Evolutionary conservation across 2,888 invertebrate species (phyloP).

Genomic region (Tachina grossa): DNA sequence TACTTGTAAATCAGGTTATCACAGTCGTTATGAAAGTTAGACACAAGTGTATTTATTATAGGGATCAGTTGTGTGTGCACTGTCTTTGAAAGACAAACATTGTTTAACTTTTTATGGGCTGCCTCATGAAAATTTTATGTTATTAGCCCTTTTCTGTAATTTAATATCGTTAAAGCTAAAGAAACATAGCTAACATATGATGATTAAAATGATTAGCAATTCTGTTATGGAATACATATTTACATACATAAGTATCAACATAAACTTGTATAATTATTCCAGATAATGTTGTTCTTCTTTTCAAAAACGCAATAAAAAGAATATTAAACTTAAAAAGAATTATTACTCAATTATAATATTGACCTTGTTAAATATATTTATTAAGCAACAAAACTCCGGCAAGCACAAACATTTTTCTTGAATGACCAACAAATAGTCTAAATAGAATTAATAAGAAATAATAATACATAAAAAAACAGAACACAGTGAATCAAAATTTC

Average conservation of each 20-base stretch:
- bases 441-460: not conserved
- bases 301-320: slow-evolving; percentile 12
- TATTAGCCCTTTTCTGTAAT: not conserved
- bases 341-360: slow-evolving; percentile 60
- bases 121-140: not conserved
- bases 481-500: too few relatives aligned
- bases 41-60: not conserved
- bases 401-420: slow-evolving; percentile 19
- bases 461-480: not conserved
- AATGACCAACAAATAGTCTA: slow-evolving; percentile 31
- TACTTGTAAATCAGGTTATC: not conserved
- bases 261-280: not conserved
- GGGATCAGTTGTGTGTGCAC: not conserved
- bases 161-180: not conserved
- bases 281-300: slow-evolving; percentile 27
- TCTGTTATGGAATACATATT: slow-evolving; percentile 15
- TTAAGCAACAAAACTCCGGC: slow-evolving; percentile 16
- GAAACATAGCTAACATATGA: not conserved
- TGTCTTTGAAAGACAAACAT: not conserved
- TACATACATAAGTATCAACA: too few relatives aligned
- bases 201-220: slow-evolving; percentile 21
- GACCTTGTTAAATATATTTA: slow-evolving; percentile 54
- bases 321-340: slow-evolving; percentile 51
- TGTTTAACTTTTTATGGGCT: not conserved
- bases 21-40: not conserved